Base-by-base conservation (phyloP, 2,888 invertebrate species). In the Selenia dentaria region DNA sequence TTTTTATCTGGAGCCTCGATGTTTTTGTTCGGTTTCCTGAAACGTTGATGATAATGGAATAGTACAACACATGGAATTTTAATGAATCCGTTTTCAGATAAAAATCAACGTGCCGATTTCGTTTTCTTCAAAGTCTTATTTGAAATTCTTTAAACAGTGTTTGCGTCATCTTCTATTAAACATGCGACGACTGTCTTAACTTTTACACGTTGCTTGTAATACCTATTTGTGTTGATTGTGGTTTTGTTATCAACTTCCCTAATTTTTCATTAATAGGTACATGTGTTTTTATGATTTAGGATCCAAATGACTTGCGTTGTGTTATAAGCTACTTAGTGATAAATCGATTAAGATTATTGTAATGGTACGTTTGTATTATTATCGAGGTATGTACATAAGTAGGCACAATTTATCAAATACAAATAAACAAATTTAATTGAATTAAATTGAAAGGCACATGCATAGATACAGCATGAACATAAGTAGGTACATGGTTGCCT, bases 111-210 rank as follows among this genome's bases (percentile, higher is more conserved):
- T 29, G 3, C 26, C 26, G n/a, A 37, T 25, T 34, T 25, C 2
- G 16, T 34, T 46, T 34, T 39, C 6, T 5, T 32, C 20, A 10
- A 35, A 34, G 26, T 43, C 32, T 32, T 31, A 31, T 34, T 31
- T 28, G 28, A 31, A 12, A 44, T 44, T 43, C 43, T 25, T 27
- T 3, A 14, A 31, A 18, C 22, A 24, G 10, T 44, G 35, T 32
- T 49, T 43, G 18, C 39, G 43, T 44, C 36, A 49, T 53, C 27
- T 12, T 10, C 36, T 44, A 24, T 29, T 41, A 33, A 27, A 46
- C 9, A 46, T 35, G 33, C 16, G 33, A 39, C 18, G 40, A 6
- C 36, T 24, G 13, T 18, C 36, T 31, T 3, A 32, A 46, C 24
- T 46, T 37, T 36, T 27, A 26, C 35, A n/a, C 8, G 18, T 25